Base-by-base conservation (phyloP, 2,113 vertebrate species). In the Psilopsiagon aymara region DNA sequence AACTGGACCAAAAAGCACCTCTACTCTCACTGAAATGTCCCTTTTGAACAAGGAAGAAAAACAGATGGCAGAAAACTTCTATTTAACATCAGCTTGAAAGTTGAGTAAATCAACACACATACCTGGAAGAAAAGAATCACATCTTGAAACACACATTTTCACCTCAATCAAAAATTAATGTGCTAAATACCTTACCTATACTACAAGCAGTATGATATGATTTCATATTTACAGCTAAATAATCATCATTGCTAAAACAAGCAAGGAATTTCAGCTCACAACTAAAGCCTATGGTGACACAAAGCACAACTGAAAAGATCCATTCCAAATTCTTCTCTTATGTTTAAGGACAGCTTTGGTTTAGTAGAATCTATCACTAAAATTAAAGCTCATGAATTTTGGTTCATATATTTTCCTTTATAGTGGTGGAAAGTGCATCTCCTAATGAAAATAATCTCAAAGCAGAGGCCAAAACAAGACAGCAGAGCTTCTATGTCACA, bases 41-140 rank as follows among this genome's bases (percentile, higher is more conserved):
- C 62, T 73, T 94, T 25, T 37, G 19, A 79, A 64, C 49, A 95
- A 83, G 41, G 92, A 88, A 75, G 73, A 95, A 86, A 94, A 96
- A 59, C 64, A 86, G 92, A 90, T 86, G 82, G 41, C 90, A 91
- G 60, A 93, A 96, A 92, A 88, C 75, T 82, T 96, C 68, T 94
- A 64, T 75, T 90, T 90, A 88, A 92, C 68, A 93, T 84, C 86
- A 76, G 86, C 92, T 94, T 95, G 69, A 70, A 91, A 95, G 93
- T 66, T 91, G 91, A 94, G 51, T 87, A 95, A 95, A 95, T 94
- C 94, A 93, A 89, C 64, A 93, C 88, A 95, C 43, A 88, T 16
- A 96, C 90, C 92, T 92, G 95, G 82, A 96, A 94, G 67, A 94
- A 96, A 91, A 95, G 77, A 95, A 94, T 85, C 83, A 93, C 73